Percentiles rank a stretch among this genome's conserved stretches.
Conservation (phyloP, 2,797 vertebrate species). For the Synaphobranchus kaupii region DNA sequence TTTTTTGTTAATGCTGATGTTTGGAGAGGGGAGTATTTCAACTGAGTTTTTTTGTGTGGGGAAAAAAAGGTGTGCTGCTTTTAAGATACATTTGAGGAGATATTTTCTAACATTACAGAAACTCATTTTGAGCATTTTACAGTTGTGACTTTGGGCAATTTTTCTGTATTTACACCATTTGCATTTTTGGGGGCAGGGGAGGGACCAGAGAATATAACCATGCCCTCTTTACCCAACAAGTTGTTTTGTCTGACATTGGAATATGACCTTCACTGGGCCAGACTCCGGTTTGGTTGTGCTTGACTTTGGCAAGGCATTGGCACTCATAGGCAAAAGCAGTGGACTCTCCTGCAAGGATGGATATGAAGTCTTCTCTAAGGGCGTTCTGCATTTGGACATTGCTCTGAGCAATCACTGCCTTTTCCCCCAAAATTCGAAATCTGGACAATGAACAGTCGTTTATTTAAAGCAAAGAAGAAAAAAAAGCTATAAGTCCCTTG, state of each 20-base stretch:
- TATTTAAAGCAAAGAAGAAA: conserved; percentile 64
- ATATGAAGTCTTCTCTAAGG: conserved; percentile 32
- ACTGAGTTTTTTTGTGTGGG: conserved; percentile 48
- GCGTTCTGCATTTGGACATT: conserved; percentile 10
- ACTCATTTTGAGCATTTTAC: conserved; percentile 69
- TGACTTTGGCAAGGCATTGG: conserved; percentile 48
- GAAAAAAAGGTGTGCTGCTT: conserved; percentile 70
- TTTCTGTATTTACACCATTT: conserved; percentile 65
- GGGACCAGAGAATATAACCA: conserved; percentile 35
- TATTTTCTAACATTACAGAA: conserved; percentile 54
- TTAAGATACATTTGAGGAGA: conserved; percentile 69
- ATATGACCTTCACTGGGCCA: conserved; percentile 43
- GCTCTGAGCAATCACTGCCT: conserved; percentile 22
- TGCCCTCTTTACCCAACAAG: conserved; percentile 35
- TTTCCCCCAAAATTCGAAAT: conserved; percentile 6
- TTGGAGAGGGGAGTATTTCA: conserved; percentile 40
- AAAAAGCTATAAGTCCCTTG: conserved; percentile 59
- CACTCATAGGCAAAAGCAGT: conserved; percentile 64
- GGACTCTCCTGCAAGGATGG: conserved; percentile 37
- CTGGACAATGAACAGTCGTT: conserved; percentile 55
- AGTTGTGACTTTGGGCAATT: conserved; percentile 67
- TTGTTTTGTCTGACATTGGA: conserved; percentile 50
- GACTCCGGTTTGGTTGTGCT: not conserved
- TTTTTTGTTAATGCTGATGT: conserved; percentile 47
- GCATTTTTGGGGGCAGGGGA: conserved; percentile 46